phyloP scores from a whole-genome alignment of 2,797 vertebrate genomes.

The Microcaecilia unicolor region DNA sequence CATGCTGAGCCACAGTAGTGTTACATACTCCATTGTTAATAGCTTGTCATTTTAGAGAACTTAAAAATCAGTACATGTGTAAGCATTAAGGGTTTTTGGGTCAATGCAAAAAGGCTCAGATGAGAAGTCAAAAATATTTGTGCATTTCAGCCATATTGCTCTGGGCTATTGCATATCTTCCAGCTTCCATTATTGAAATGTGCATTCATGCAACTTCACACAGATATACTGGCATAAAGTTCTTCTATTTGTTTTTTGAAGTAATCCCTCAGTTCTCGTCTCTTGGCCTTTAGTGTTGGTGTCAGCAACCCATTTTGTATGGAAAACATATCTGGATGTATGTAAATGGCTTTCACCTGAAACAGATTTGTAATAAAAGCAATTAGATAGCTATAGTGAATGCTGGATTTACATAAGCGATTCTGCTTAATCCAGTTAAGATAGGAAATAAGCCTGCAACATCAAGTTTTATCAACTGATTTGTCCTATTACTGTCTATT shows the following conservation, averaged over 20 bases:
- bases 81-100: constrained; percentile 2
- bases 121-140: neutral
- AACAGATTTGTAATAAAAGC: too few species aligned
- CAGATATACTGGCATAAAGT: constrained; percentile 81
- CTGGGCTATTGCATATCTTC: neutral
- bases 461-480: too few species aligned
- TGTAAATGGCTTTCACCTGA: constrained; percentile 90
- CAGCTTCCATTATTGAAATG: neutral
- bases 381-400: too few species aligned
- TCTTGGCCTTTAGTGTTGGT: constrained; percentile 89
- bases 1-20: too few species aligned
- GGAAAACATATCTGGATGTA: constrained; percentile 90
- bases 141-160: neutral
- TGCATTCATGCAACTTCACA: constrained; percentile 57
- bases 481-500: too few species aligned
- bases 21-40: too few species aligned
- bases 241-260: constrained; percentile 86
- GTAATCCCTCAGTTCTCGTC: constrained; percentile 87
- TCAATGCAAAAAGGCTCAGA: neutral
- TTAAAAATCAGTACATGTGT: neutral
- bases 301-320: constrained; percentile 89
- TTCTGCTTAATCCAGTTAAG: too few species aligned
- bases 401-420: too few species aligned
- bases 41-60: too few species aligned
- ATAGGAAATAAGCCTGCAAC: too few species aligned